Conservation (phyloP, 23 tunicate genomes). For the Halocynthia roretzi region DNA sequence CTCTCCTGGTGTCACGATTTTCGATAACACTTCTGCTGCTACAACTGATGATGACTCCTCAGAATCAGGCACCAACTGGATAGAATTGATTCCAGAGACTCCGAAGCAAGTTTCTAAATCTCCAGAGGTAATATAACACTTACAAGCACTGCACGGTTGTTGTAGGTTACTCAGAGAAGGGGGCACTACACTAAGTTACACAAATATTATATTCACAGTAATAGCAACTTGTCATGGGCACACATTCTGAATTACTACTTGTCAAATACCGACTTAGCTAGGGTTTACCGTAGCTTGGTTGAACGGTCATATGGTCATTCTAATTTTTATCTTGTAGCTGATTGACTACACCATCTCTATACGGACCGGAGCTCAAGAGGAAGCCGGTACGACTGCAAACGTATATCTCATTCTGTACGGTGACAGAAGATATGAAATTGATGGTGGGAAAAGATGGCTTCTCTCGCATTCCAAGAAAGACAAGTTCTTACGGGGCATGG, state of each 20-base stretch:
- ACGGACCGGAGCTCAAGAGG: conserved; percentile 48
- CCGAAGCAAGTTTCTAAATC: conserved; percentile 54
- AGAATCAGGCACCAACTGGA: conserved; percentile 79
- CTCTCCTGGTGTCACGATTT: conserved; percentile 7
- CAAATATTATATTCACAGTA: too few species aligned
- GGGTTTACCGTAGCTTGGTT: neutral
- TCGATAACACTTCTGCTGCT: conserved; percentile 2
- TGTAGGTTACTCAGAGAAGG: too few species aligned
- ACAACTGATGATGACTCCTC: neutral
- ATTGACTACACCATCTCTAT: conserved; percentile 41
- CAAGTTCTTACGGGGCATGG: conserved; percentile 29
- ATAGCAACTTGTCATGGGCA: neutral
- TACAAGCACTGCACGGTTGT: too few species aligned
- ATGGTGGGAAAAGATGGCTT: conserved; percentile 85
- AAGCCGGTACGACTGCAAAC: conserved; percentile 73
- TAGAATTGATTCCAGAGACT: conserved; percentile 58
- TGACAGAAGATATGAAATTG: neutral
- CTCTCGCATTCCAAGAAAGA: conserved; percentile 32
- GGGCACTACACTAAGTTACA: too few species aligned
- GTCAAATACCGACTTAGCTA: neutral
- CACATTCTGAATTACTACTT: conserved; percentile 8
- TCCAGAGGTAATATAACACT: neutral
- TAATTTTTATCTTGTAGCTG: conserved; percentile 14
- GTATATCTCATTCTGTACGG: conserved; percentile 65
- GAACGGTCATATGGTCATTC: too few species aligned